Conservation (phyloP, 2,797 vertebrate species). For the Eidolon dupreanum region DNA sequence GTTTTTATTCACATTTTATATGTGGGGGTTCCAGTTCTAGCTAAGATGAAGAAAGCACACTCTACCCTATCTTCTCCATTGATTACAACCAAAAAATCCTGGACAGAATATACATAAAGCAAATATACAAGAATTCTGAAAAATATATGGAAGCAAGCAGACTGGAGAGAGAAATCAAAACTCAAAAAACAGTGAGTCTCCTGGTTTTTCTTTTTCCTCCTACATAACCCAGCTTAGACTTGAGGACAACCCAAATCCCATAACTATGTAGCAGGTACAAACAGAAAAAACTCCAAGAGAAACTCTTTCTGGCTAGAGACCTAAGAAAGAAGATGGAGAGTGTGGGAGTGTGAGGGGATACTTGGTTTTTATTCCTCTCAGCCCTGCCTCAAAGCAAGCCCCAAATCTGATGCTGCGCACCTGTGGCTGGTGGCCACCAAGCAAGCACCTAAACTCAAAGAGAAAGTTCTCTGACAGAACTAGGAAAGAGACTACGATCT, state of each 20-base stretch:
- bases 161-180: neutral
- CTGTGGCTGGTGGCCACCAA: neutral
- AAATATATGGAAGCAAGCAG: neutral
- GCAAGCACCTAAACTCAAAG: neutral
- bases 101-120: neutral
- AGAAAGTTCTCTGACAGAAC: neutral
- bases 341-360: rapidly evolving
- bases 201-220: neutral
- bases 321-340: neutral
- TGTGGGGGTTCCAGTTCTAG: neutral
- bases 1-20: neutral
- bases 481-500: neutral
- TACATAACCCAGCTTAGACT: neutral
- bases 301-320: neutral
- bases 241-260: neutral
- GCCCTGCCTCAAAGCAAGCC: neutral
- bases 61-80: neutral
- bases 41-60: neutral
- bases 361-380: neutral
- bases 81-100: conserved; percentile 41
- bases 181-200: neutral
- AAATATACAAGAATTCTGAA: neutral
- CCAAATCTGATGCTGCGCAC: neutral
- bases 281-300: neutral
- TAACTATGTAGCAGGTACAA: neutral